A percentile compares a stretch with the other conserved stretches of the same genome.
phyloP scores from a whole-genome alignment of 37 sponge, comb jelly and placozoan genomes.

The Halichondria panicea region DNA sequence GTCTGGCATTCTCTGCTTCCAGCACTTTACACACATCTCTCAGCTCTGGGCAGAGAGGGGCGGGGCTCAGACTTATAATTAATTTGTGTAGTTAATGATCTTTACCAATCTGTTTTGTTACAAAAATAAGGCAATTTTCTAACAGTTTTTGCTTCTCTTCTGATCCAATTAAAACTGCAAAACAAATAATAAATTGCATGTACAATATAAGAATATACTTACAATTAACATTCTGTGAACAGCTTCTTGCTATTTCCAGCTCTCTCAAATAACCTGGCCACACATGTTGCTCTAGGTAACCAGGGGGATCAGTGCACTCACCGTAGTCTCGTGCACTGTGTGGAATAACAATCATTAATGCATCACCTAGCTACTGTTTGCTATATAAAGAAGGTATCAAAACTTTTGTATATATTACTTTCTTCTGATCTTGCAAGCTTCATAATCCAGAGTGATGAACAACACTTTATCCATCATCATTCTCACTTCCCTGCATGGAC shows the following conservation, averaged over 20 bases:
- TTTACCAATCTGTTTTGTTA: no score
- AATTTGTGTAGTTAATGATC: no score
- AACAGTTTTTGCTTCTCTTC: no score
- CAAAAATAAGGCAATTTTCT: no score
- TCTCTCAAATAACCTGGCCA: slow-evolving; percentile 55
- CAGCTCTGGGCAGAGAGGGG: no score
- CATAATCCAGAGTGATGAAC: slow-evolving; percentile 58
- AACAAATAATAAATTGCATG: no score
- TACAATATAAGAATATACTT: no score
- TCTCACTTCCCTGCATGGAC: slow-evolving; percentile 13
- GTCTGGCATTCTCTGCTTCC: slow-evolving; percentile 65
- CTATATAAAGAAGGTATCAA: neutral
- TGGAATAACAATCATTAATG: slow-evolving; percentile 4
- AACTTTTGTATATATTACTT: slow-evolving; percentile 5
- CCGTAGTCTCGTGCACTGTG: neutral
- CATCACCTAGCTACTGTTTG: neutral
- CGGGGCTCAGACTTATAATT: no score
- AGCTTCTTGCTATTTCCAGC: slow-evolving; percentile 12
- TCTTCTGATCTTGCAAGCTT: slow-evolving; percentile 24
- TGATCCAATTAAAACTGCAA: no score
- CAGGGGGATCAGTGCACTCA: slow-evolving; percentile 18
- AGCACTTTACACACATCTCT: slow-evolving; percentile 78
- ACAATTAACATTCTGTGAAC: no score
- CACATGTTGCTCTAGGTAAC: slow-evolving; percentile 56
- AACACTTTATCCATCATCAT: slow-evolving; percentile 10